These are phyloP conservation scores for Elegia similella DNA, from an alignment of 2,888 invertebrate species.

Conservation along the genomic window DNA sequence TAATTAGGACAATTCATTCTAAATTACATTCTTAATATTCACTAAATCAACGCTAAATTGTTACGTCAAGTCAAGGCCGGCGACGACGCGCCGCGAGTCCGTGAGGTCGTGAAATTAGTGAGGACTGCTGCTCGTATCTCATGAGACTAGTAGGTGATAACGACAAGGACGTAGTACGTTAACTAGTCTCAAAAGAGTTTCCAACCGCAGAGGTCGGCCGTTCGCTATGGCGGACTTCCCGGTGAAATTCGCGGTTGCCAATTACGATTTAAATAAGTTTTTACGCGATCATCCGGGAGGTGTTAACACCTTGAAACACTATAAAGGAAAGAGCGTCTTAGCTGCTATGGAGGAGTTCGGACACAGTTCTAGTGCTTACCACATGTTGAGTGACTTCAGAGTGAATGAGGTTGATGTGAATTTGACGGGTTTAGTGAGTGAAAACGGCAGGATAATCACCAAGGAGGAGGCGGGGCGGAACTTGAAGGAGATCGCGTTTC, in stretches of 20 bases:
- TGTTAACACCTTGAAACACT: conserved; percentile 82
- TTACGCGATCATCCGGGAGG: conserved; percentile 89
- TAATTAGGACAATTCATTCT: background rate
- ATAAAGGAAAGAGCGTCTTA: conserved; percentile 76
- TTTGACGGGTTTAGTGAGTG: conserved; percentile 62
- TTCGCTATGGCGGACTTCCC: conserved; percentile 49
- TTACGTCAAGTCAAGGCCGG: background rate
- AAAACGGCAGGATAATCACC: conserved; percentile 63
- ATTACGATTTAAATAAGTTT: conserved; percentile 85
- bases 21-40: conserved; percentile 4
- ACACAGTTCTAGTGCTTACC: conserved; percentile 85
- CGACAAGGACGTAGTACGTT: conserved; percentile 22
- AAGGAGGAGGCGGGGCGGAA: conserved; percentile 49
- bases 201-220: conserved; percentile 22
- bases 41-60: conserved; percentile 1
- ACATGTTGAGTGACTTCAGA: conserved; percentile 84
- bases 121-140: conserved; percentile 26
- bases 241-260: conserved; percentile 65
- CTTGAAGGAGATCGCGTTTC: conserved; percentile 54
- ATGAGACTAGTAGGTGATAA: conserved; percentile 12
- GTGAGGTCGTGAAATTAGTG: background rate
- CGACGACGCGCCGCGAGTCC: no score
- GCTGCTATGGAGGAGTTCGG: conserved; percentile 78
- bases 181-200: conserved; percentile 20
- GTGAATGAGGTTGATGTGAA: conserved; percentile 70